Conservation (phyloP, 2,888 invertebrate species). For the Loripinus fragilis region DNA sequence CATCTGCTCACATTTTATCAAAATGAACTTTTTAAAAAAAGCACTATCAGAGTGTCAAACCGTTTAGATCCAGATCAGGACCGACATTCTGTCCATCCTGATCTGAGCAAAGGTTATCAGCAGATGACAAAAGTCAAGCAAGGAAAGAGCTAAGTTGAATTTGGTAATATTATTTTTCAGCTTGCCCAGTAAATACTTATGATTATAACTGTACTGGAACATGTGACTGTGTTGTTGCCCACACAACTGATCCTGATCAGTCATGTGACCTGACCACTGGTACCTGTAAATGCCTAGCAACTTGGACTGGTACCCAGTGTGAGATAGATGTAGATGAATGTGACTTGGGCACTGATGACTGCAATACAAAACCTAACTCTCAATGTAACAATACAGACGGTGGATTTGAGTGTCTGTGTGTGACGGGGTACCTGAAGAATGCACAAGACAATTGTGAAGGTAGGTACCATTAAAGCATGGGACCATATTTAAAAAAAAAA, state of each 20-base stretch:
- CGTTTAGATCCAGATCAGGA: no score
- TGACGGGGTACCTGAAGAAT: neutral
- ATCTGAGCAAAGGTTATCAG: no score
- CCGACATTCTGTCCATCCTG: no score
- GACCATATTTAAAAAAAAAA: no score
- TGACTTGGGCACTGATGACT: constrained; percentile 9
- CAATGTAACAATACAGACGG: constrained; percentile 4
- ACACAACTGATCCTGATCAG: constrained; percentile 17
- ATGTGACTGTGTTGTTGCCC: constrained; percentile 49
- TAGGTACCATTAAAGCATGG: no score
- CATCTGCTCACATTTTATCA: no score
- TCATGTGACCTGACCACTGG: constrained; percentile 47
- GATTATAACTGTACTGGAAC: constrained; percentile 50
- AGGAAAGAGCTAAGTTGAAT: no score
- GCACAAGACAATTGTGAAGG: constrained; percentile 6
- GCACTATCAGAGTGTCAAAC: no score
- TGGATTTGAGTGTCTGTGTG: constrained; percentile 13
- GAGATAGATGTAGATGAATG: constrained; percentile 57
- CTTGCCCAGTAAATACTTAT: constrained; percentile 43
- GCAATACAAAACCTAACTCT: neutral
- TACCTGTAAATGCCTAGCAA: constrained; percentile 37
- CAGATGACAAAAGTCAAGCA: no score
- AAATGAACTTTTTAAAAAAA: no score
- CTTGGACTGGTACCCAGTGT: constrained; percentile 61
- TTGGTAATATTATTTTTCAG: constrained; percentile 44